These are phyloP conservation scores for Glareola pratincola DNA, from an alignment of 2,113 vertebrate species.

Conservation along the genomic window DNA sequence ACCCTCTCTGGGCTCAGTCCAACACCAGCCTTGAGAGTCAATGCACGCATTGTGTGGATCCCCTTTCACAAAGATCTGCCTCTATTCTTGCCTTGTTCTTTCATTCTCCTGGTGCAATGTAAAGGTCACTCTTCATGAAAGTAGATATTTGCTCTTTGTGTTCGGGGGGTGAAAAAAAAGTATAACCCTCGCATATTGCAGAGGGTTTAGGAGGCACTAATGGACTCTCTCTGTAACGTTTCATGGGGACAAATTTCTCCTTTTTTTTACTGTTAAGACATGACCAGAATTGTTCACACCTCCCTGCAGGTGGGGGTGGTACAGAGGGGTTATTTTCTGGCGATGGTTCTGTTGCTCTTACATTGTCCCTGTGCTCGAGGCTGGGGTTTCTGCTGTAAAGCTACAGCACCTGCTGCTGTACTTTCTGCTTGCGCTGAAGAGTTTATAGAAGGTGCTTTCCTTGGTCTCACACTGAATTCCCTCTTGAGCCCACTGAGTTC, in stretches of 20 bases:
- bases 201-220: neutral
- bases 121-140: constrained; percentile 49
- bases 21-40: neutral
- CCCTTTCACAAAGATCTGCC: neutral
- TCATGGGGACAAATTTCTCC: neutral
- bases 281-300: neutral
- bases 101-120: neutral
- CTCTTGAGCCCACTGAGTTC: neutral
- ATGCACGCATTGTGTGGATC: neutral
- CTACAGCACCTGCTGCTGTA: neutral
- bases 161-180: neutral
- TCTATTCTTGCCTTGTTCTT: constrained; percentile 5
- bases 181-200: neutral
- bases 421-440: neutral
- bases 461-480: neutral
- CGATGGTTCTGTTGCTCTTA: neutral
- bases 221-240: neutral
- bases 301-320: neutral
- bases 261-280: neutral
- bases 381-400: neutral
- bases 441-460: neutral
- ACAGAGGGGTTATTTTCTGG: neutral
- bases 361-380: neutral
- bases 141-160: constrained; percentile 46
- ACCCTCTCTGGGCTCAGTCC: neutral